Evolutionary conservation across 2,113 vertebrate genomes (phyloP), one percentile per base, ranked within the genome.

Genomic region (Cyprinodon variegatus): DNA sequence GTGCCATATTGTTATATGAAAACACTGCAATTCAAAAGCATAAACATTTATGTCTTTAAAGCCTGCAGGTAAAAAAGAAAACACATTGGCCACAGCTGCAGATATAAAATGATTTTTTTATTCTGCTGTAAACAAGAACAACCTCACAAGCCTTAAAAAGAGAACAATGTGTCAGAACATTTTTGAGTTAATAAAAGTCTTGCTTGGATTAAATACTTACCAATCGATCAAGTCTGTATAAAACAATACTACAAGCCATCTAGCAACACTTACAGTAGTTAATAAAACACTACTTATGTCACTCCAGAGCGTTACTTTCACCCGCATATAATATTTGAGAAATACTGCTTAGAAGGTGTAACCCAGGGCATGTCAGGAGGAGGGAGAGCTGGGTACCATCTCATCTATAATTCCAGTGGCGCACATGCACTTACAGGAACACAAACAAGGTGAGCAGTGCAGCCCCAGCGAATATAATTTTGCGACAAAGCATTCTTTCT

Each of bases 51-150:
- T 6, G 68, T 68, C 29, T 82, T 86, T 89, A 82, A 87, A 90
- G 71, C 76, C 75, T n/a, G 50, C 76, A 84, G 79, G 75, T 87
- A 83, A 78, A 85, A 78, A 39, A 29, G 29, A 29, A 62, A 73
- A 69, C 68, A 37, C 22, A 43, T n/a, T 22, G 46, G 70, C 61
- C 74, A 74, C 68, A 62, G 76, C 57, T 40, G 63, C 62, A 59
- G 84, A 60, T 29, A 78, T 72, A 48, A 88, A 86, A 85, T 72
- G 45, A 72, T 64, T 79, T 43, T 61, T 29, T 29, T 29, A 29
- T 57, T 57, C 64, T 57, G 74, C 75, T 68, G 81, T 82, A 89
- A 90, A 91, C 83, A 84, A 79, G 79, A 6, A 59, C 70, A 38
- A 65, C 43, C 72, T 75, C 64, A 63, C 76, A 66, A 64, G 15